A percentile compares a stretch with the other conserved stretches of the same genome.
Conservation (phyloP, 2,888 invertebrate species). For the Tetragonula carbonaria region DNA sequence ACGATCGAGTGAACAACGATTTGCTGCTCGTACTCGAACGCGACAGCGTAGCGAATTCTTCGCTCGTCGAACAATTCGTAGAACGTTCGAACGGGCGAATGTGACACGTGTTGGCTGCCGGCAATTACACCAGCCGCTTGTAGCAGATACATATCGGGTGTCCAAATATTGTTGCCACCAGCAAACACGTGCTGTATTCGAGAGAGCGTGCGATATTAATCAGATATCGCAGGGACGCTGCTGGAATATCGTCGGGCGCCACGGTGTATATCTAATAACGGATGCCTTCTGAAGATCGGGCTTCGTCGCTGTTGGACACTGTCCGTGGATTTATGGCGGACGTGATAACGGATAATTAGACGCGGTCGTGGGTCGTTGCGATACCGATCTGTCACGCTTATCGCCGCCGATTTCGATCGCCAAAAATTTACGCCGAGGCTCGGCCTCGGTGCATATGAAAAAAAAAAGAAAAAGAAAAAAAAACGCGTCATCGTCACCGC, state of each 20-base stretch:
- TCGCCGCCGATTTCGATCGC: slow-evolving; percentile 20
- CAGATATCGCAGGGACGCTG: slow-evolving; percentile 53
- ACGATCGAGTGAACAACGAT: too few species aligned
- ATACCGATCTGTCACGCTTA: slow-evolving; percentile 46
- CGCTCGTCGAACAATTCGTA: not conserved
- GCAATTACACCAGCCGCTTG: slow-evolving; percentile 45
- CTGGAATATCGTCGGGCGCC: slow-evolving; percentile 47
- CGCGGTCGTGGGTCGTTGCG: slow-evolving; percentile 20
- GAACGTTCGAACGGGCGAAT: slow-evolving; percentile 40
- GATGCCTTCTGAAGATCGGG: slow-evolving; percentile 56
- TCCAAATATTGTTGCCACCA: slow-evolving; percentile 65
- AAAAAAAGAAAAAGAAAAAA: not conserved
- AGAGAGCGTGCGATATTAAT: slow-evolving; percentile 53
- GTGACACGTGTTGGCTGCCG: slow-evolving; percentile 50
- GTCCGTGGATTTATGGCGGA: slow-evolving; percentile 41
- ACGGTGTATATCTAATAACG: slow-evolving; percentile 48
- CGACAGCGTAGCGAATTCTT: not conserved
- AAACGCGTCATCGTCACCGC: slow-evolving; percentile 8
- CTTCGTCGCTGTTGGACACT: slow-evolving; percentile 54
- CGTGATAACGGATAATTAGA: slow-evolving; percentile 61
- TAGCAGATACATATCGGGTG: slow-evolving; percentile 55
- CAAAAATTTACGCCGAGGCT: not conserved
- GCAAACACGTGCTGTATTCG: slow-evolving; percentile 60
- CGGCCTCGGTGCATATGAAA: not conserved
- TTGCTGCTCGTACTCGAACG: not conserved